A percentile compares a stretch with the other conserved stretches of the same genome.
Evolutionary conservation across 2,113 vertebrate species (phyloP).

Genomic region (Mola mola): DNA sequence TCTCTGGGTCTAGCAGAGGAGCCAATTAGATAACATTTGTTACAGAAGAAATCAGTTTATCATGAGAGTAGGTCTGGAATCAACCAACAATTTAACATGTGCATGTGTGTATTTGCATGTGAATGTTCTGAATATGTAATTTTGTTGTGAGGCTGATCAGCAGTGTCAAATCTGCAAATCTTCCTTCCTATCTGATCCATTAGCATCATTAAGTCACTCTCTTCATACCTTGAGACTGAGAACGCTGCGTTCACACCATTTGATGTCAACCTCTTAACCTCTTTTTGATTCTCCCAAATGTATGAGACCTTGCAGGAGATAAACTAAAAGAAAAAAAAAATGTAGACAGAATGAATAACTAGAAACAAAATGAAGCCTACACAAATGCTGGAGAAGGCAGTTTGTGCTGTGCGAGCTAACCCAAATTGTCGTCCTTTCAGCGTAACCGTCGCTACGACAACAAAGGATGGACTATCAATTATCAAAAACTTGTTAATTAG

Average conservation of each 20-base stretch:
- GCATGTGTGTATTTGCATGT: no score
- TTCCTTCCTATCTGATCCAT: no score
- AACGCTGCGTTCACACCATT: neutral
- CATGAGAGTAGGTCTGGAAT: no score
- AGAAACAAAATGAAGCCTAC: constrained; percentile 37
- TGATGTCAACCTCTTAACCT: constrained; percentile 1
- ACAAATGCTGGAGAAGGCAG: constrained; percentile 12
- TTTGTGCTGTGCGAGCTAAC: constrained; percentile 20
- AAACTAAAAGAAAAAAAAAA: neutral
- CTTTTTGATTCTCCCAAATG: constrained; percentile 18
- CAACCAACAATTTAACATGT: no score
- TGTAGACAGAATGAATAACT: constrained; percentile 15
- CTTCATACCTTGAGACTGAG: constrained; percentile 5
- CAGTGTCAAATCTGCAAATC: no score
- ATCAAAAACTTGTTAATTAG: constrained; percentile 74
- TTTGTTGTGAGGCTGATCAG: no score
- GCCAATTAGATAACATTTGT: no score
- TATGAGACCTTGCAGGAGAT: neutral
- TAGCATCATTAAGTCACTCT: neutral
- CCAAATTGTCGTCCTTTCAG: constrained; percentile 41
- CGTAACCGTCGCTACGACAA: constrained; percentile 70
- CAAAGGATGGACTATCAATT: constrained; percentile 54
- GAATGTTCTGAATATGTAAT: no score
- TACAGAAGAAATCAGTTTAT: no score
- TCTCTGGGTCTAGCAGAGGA: no score